Percentiles rank a stretch among this genome's conserved stretches.
phyloP scores from a whole-genome alignment of 37 sponge, comb jelly and placozoan genomes.

The Agelas oroides region DNA sequence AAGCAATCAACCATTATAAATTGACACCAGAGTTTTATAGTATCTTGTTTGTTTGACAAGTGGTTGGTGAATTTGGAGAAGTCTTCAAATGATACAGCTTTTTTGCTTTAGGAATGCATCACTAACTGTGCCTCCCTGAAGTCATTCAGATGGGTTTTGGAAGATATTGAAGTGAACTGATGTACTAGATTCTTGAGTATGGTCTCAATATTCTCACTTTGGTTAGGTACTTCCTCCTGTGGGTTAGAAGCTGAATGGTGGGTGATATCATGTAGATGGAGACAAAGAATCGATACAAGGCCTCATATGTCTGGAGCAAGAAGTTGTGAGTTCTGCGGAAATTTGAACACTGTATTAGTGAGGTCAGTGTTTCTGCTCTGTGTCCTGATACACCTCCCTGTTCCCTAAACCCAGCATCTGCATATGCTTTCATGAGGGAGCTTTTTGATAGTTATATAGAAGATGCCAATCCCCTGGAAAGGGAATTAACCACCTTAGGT shows the following conservation, averaged over 20 bases:
- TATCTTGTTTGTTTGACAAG: constrained; percentile 8
- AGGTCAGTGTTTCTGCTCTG: not conserved
- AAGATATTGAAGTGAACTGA: no score
- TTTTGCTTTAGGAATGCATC: no score
- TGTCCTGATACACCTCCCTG: not conserved
- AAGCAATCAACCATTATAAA: constrained; percentile 9
- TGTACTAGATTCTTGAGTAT: no score
- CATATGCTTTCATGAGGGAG: constrained; percentile 20
- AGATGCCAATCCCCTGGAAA: constrained; percentile 16
- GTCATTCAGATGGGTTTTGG: no score
- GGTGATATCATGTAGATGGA: not conserved
- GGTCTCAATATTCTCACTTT: no score
- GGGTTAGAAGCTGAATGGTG: no score
- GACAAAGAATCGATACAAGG: not conserved
- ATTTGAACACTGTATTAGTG: not conserved
- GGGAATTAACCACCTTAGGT: not conserved
- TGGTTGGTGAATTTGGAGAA: constrained; percentile 2
- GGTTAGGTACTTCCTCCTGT: no score
- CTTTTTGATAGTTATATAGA: constrained; percentile 1
- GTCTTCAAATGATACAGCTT: no score
- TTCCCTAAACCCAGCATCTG: not conserved
- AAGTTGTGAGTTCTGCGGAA: constrained; percentile 1
- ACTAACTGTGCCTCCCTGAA: no score
- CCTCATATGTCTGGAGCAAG: not conserved
- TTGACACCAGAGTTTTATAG: constrained; percentile 23